Percentiles rank a stretch among this genome's conserved stretches.
These are phyloP conservation scores for Hymenopus coronatus DNA, from an alignment of 2,888 invertebrate species.

Conservation along the genomic window DNA sequence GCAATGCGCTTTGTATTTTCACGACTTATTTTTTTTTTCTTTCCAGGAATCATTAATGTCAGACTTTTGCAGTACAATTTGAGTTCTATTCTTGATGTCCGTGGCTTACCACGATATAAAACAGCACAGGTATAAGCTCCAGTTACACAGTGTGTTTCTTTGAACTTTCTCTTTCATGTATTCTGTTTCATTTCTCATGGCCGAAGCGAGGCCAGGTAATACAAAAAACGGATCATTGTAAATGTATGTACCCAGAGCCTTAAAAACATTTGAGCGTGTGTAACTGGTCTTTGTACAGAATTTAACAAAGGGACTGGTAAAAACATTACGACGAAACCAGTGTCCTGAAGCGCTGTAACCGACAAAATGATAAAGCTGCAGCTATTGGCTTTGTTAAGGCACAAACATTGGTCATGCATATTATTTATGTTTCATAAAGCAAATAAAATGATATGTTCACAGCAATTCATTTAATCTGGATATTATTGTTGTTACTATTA, in stretches of 20 bases:
- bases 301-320: not conserved
- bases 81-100: not conserved
- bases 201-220: not conserved
- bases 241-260: not conserved
- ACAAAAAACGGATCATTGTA: not conserved
- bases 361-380: not conserved
- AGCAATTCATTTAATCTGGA: too few species aligned
- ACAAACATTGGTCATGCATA: not conserved
- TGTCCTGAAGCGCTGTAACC: not conserved
- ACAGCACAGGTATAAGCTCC: not conserved
- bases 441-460: too few species aligned
- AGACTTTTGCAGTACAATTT: not conserved
- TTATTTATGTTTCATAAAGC: too few species aligned
- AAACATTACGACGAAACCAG: not conserved
- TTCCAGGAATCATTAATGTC: too few species aligned
- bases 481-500: too few species aligned
- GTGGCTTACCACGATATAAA: not conserved
- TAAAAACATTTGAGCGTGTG: not conserved
- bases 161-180: not conserved
- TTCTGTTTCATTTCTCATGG: not conserved
- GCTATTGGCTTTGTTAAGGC: not conserved
- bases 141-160: not conserved
- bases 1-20: too few species aligned
- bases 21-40: too few species aligned
- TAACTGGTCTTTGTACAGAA: not conserved